Conservation (phyloP, 2,797 vertebrate genomes). For the Sebastes ruberrimus region DNA sequence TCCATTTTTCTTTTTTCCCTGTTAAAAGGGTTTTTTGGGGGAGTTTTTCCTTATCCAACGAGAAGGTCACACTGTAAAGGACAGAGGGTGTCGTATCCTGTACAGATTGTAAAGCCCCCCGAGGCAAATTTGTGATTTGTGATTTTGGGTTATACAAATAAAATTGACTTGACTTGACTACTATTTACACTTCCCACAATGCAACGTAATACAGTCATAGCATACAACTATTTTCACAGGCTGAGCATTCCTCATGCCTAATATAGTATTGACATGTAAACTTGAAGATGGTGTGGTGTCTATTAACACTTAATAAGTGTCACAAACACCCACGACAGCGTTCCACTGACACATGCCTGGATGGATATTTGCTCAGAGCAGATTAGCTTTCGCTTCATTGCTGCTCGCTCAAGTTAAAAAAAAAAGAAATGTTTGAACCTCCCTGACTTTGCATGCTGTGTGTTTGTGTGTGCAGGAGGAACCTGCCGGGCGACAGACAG, state of each 20-base stretch:
- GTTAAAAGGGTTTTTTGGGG: too few species aligned
- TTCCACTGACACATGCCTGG: not conserved
- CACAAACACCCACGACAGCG: not conserved
- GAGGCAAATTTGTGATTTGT: too few species aligned
- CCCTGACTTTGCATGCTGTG: not conserved
- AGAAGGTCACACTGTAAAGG: too few species aligned
- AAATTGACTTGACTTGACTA: too few species aligned
- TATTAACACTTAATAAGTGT: not conserved
- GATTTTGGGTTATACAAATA: too few species aligned
- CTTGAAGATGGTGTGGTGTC: not conserved
- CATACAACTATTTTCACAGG: not conserved
- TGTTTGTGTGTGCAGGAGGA: conserved; percentile 83
- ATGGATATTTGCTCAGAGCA: not conserved
- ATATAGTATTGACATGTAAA: not conserved
- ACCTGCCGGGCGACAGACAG: conserved; percentile 91
- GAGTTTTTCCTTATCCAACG: too few species aligned
- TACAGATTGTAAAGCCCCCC: too few species aligned
- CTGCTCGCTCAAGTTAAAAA: not conserved
- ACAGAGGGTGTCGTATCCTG: too few species aligned
- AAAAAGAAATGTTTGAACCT: not conserved
- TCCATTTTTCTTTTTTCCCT: too few species aligned
- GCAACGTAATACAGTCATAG: not conserved
- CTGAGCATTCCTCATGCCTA: not conserved
- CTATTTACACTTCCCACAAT: not conserved
- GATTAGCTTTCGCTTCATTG: not conserved